phyloP scores from a whole-genome alignment of 2,797 vertebrate species.

The Mallotus villosus region DNA sequence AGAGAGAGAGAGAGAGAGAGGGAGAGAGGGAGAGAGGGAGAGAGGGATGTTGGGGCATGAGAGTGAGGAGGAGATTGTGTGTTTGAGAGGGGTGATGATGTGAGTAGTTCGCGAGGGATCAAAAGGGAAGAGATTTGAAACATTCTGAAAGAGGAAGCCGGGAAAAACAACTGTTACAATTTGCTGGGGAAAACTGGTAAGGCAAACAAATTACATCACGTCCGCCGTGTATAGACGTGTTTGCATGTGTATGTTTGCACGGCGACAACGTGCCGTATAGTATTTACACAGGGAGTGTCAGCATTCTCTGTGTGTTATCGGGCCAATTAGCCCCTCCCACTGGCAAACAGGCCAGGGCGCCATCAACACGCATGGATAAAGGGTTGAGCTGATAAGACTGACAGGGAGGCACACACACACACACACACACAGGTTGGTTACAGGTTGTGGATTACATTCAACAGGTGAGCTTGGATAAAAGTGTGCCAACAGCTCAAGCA shows the following conservation, averaged over 20 bases:
- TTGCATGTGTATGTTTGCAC: constrained; percentile 27
- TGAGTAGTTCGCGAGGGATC: background rate
- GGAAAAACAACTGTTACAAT: background rate
- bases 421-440: background rate
- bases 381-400: constrained; percentile 35
- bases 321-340: constrained; percentile 48
- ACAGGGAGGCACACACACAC: constrained; percentile 5
- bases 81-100: no score
- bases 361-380: constrained; percentile 28
- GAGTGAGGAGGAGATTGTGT: no score
- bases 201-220: background rate
- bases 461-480: background rate
- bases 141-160: background rate
- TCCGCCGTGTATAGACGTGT: background rate
- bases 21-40: no score
- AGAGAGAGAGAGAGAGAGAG: no score
- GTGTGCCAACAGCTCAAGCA: background rate
- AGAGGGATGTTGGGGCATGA: no score
- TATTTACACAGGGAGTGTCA: constrained; percentile 57
- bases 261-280: constrained; percentile 29
- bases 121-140: background rate
- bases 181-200: background rate
- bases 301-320: constrained; percentile 43
- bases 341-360: constrained; percentile 38
- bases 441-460: background rate